Percentiles rank a stretch among this genome's conserved stretches.
Conservation (phyloP, 2,113 vertebrate species). For the Chrysochloris asiatica region DNA sequence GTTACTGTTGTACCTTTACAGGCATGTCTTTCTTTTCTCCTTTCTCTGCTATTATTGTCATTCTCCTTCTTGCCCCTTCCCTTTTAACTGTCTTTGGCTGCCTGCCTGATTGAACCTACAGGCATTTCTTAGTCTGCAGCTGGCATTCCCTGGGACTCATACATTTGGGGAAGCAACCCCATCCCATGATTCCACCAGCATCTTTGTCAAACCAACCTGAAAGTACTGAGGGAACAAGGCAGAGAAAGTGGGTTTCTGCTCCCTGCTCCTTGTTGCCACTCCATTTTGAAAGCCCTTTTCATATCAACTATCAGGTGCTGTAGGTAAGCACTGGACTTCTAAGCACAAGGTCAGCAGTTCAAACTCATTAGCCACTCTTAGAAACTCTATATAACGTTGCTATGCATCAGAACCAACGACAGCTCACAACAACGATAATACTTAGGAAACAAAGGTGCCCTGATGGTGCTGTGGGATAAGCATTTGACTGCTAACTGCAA, state of each 20-base stretch:
- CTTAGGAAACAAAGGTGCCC: too few species aligned
- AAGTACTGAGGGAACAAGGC: not conserved
- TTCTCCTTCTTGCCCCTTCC: not conserved
- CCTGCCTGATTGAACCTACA: not conserved
- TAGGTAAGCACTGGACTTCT: too few species aligned
- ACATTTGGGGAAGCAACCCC: not conserved
- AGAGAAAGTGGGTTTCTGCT: not conserved
- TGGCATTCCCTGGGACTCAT: not conserved
- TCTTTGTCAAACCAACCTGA: not conserved
- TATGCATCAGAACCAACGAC: too few species aligned
- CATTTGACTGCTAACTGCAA: too few species aligned
- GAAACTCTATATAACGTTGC: too few species aligned
- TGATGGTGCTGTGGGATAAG: too few species aligned
- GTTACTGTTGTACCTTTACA: not conserved
- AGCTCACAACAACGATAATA: too few species aligned
- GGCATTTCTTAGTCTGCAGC: not conserved
- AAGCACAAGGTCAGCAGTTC: not conserved
- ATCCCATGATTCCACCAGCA: not conserved
- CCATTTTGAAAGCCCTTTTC: not conserved
- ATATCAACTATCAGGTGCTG: not conserved
- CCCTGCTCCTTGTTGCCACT: not conserved
- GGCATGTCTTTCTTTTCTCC: not conserved
- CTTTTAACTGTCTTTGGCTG: conserved; percentile 2
- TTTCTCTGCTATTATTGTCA: not conserved
- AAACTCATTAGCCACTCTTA: too few species aligned